Conservation (phyloP, 1,140 invertebrate genomes). For the Varroa destructor region DNA sequence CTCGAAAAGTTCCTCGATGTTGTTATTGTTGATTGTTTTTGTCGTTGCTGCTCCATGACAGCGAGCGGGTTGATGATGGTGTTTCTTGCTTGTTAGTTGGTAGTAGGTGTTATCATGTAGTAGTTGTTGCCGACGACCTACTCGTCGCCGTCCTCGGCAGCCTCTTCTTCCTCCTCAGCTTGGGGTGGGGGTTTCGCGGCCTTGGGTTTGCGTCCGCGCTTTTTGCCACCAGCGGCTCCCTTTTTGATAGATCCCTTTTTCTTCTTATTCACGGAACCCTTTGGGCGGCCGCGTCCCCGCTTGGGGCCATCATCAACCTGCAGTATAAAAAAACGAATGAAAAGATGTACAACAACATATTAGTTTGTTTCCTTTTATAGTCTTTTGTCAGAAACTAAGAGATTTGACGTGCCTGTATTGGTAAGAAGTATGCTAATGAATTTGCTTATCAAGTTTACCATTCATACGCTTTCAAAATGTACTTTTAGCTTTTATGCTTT, state of each 20-base stretch:
- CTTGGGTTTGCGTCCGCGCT: constrained; percentile 25
- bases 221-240: neutral
- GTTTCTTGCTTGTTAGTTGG: constrained; percentile 4
- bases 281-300: constrained; percentile 15
- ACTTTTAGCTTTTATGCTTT: too few relatives aligned
- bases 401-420: too few relatives aligned
- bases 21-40: too few relatives aligned
- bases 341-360: too few relatives aligned
- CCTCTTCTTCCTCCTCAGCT: neutral
- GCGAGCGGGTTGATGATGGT: constrained; percentile 1
- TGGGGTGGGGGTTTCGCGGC: neutral
- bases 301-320: constrained; percentile 5
- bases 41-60: neutral
- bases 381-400: too few relatives aligned
- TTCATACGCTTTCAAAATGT: too few relatives aligned
- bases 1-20: too few relatives aligned
- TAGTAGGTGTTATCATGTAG: neutral
- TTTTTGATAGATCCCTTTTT: neutral
- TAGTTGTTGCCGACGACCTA: neutral
- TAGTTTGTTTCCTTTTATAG: too few relatives aligned
- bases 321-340: too few relatives aligned
- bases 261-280: constrained; percentile 19
- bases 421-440: too few relatives aligned
- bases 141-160: constrained; percentile 5
- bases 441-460: too few relatives aligned